Evolutionary conservation across 2,888 invertebrate species (phyloP), one percentile per base, ranked within the genome.

Genomic region (Dusona sp.): DNA sequence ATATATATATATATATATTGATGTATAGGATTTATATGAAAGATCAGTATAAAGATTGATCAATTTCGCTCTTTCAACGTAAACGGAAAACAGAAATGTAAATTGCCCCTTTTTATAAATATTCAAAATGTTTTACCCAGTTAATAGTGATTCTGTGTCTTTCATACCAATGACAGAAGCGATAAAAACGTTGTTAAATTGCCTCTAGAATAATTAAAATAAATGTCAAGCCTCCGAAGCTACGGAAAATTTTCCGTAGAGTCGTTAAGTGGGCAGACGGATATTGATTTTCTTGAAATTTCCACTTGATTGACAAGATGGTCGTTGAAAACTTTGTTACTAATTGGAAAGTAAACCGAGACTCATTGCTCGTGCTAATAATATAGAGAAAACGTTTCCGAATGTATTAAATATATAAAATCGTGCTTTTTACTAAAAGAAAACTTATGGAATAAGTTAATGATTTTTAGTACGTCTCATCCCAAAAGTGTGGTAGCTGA

Each of bases 11-110:
- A 38, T 11, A 19, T 65, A 11, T n/a, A n/a, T n/a, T n/a, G n/a
- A n/a, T n/a, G n/a, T n/a, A n/a, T n/a, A n/a, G n/a, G n/a, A n/a
- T n/a, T n/a, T 38, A 29, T 54, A 51, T 73, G n/a, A 36, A 22
- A n/a, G 29, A 11, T 67, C 38, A 61, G 33, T 45, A 75, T 25
- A n/a, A 68, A 68, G 16, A 73, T 51, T 42, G 42, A 78, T 78
- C 65, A 33, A 65, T n/a, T 33, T 65, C 33, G 7, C 38, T 57
- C 54, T 78, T 78, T 22, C 83, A 4, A 64, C 36, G 65, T 61
- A 72, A 78, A 78, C 33, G 3, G n/a, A 51, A 13, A 16, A 51
- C 29, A 33, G 54, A 77, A 57, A 77, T 61, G 77, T 11, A 51
- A 75, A 68, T 67, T 64, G 3, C 33, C 9, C 33, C 11, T 48